A percentile compares a stretch with the other conserved stretches of the same genome.
Evolutionary conservation across 2,888 invertebrate genomes (phyloP).

Genomic region (Ptychoptera contaminata): DNA sequence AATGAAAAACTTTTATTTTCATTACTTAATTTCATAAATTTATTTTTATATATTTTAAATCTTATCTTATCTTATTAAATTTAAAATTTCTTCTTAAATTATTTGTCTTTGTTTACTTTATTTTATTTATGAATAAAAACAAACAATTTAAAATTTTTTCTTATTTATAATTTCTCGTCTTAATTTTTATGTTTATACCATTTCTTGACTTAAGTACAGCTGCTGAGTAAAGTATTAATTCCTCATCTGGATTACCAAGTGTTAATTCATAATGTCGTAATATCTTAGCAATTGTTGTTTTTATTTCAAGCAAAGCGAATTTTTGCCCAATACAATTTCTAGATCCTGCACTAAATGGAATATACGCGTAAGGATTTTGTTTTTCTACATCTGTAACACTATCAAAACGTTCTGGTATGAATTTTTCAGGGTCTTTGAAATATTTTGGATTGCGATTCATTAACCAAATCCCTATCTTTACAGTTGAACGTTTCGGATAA

Average conservation of each 20-base stretch:
- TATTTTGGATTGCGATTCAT: slow-evolving; percentile 33
- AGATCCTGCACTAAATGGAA: slow-evolving; percentile 42
- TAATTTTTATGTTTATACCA: slow-evolving; percentile 20
- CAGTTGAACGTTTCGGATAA: slow-evolving; percentile 35
- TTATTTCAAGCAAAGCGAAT: slow-evolving; percentile 23
- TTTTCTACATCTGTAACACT: slow-evolving; percentile 35
- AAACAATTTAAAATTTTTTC: too few species aligned
- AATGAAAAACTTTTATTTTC: too few species aligned
- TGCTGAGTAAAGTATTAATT: slow-evolving; percentile 16
- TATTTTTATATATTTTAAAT: too few species aligned
- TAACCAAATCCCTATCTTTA: slow-evolving; percentile 34
- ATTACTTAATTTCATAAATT: too few species aligned
- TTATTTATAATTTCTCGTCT: slow-evolving; percentile 9
- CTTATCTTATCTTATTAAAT: too few species aligned
- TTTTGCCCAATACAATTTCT: slow-evolving; percentile 36
- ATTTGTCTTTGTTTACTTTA: too few species aligned
- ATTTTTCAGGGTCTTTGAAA: slow-evolving; percentile 36
- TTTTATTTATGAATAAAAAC: too few species aligned
- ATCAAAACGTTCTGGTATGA: slow-evolving; percentile 40
- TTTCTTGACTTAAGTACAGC: slow-evolving; percentile 20
- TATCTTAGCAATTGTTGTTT: slow-evolving; percentile 18
- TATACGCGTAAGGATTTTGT: slow-evolving; percentile 39
- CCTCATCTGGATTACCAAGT: slow-evolving; percentile 11
- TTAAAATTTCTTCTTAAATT: too few species aligned
- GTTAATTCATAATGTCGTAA: slow-evolving; percentile 15